Evolutionary conservation across 1,140 invertebrate genomes (phyloP).

Genomic region (Hycleus cichorii): DNA sequence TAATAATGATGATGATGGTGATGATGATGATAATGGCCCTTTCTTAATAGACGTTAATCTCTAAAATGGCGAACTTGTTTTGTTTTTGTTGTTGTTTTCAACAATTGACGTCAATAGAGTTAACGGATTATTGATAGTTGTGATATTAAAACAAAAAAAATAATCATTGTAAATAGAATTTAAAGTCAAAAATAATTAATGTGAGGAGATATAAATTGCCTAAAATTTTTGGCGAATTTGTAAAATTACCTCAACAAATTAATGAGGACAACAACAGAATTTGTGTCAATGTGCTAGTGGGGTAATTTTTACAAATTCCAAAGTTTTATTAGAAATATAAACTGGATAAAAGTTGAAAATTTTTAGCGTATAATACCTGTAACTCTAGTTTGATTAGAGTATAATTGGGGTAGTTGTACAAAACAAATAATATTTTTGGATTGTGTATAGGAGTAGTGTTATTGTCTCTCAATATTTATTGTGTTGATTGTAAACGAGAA

Average conservation of each 20-base stretch:
- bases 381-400: conserved; percentile 30
- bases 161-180: too few species aligned
- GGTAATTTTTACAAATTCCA: too few species aligned
- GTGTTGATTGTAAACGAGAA: neutral
- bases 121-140: conserved; percentile 35
- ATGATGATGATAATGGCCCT: conserved; percentile 19
- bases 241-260: too few species aligned
- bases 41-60: conserved; percentile 14
- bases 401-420: conserved; percentile 34
- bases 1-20: too few species aligned
- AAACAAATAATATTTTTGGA: conserved; percentile 40
- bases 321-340: too few species aligned
- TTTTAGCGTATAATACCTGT: conserved; percentile 29
- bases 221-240: too few species aligned
- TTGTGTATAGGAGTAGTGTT: conserved; percentile 31
- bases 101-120: conserved; percentile 35
- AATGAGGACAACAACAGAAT: too few species aligned
- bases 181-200: too few species aligned
- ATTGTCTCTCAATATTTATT: conserved; percentile 18
- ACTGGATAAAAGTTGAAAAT: too few species aligned
- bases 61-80: conserved; percentile 21
- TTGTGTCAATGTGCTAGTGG: too few species aligned
- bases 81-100: neutral
- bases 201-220: too few species aligned
- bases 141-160: conserved; percentile 35